Base-by-base conservation (phyloP, 2,888 invertebrate genomes). In the Itoplectis maculator region DNA sequence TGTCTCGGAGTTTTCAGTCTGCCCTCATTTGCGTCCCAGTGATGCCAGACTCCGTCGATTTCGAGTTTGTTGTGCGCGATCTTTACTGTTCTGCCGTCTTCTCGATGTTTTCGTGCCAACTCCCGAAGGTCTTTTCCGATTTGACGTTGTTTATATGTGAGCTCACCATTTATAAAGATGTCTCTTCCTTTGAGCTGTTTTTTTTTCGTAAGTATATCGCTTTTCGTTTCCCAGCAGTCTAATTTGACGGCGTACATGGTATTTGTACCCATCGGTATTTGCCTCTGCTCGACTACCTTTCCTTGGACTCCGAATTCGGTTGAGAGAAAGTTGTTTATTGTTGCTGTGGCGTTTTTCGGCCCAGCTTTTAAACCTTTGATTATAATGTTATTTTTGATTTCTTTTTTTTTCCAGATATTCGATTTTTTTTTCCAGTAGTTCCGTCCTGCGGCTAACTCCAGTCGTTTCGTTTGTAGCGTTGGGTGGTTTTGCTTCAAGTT, bases 301-400 rank as follows among this genome's bases (percentile, higher is more conserved):
- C 88, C 45, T 88, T 89, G 84, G 79, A 82, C 77, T 35, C 66
- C 66, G 5, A 47, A 45, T 61, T 75, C 74, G 9, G 73, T 29
- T 8, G 69, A 20, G 8, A 69, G 69, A n/a, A 69, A 54, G 8
- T 56, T 47, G n/a, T 5, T 20, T 0, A 69, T 4, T 1, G 54
- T 20, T 23, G 9, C n/a, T 23, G 20, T 54, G 23, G 23, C 42
- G 15, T 23, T 69, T 7, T 40, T 59, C 13, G 59, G 18, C 7
- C 47, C 45, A 0, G 23, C 1, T 23, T 20, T 59, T 8, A 72
- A 9, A 0, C 47, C 72, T 72, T 42, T 70, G 15, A 70, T 70
- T 15, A 70, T 37, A 3, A 70, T 56, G 15, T 70, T 70, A 5
- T 70, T 54, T 56, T 54, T 56, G 2, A 37, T 23, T 61, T 72